Evolutionary conservation across 2,888 invertebrate species (phyloP), one percentile per base, ranked within the genome.

Genomic region (Psylliodes chrysocephalus): DNA sequence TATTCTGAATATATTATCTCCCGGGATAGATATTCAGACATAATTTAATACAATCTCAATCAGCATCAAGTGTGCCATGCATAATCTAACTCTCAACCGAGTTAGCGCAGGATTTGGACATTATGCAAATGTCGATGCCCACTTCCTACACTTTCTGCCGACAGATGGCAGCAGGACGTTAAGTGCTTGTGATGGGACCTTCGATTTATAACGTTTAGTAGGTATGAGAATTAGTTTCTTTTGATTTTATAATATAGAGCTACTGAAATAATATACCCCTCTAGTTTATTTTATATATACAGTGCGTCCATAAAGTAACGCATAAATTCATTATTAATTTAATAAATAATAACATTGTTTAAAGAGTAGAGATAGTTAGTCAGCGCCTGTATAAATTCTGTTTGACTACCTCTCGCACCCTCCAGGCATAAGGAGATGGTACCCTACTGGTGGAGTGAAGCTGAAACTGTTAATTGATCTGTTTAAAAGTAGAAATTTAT

Each of bases 11-110:
- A 47, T 14, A 57, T 55, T 60, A 64, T 64, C 51, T 60, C 47
- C 35, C 33, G 47, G 22, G 57, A 47, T 47, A 67, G 72, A 73
- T 73, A 78, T 77, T 77, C 77, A 73, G 77, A 76, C 76, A 72
- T 72, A 74, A 73, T 72, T 75, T 75, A 77, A 78, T 77, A 75
- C 76, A 78, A 78, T 78, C 76, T 75, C 77, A 77, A 78, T 79
- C 77, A 76, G 73, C 75, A 76, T 77, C 78, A 77, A 78, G 75
- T 76, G 73, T 73, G 75, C 60, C 74, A 73, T 74, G 76, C 74
- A 78, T 78, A 77, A 78, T 78, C 73, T 68, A 73, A 66, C 64
- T 67, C 53, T 60, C 69, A 71, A 72, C 71, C 73, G 76, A 77
- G 73, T 77, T 76, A 73, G 75, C 77, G 73, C 76, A 77, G 75